Percentiles rank a stretch among this genome's conserved stretches.
phyloP scores from a whole-genome alignment of 2,888 invertebrate genomes.

The Euproctis similis region DNA sequence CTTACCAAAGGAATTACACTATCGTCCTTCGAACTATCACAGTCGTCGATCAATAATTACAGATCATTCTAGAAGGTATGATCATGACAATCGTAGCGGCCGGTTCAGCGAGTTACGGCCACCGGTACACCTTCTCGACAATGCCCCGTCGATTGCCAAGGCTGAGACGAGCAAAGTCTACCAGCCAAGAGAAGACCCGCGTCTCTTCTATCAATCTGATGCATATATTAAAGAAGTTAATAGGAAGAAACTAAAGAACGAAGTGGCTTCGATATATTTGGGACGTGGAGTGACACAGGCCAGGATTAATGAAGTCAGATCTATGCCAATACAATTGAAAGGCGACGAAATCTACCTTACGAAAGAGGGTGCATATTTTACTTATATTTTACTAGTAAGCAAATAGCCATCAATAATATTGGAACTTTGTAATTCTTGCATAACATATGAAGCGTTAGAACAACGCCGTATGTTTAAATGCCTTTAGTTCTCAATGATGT shows the following conservation, averaged over 20 bases:
- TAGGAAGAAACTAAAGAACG: conserved; percentile 44
- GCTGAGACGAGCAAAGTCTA: conserved; percentile 41
- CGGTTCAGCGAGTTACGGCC: conserved; percentile 37
- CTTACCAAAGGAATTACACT: conserved; percentile 28
- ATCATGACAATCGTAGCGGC: conserved; percentile 58
- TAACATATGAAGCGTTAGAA: too few species aligned
- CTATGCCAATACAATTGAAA: conserved; percentile 23
- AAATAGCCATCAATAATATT: too few species aligned
- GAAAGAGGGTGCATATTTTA: conserved; percentile 21
- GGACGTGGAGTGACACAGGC: conserved; percentile 46
- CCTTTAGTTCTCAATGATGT: too few species aligned
- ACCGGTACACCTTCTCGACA: conserved; percentile 34
- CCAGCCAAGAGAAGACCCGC: conserved; percentile 60
- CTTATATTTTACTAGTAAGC: background rate
- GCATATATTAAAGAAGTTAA: conserved; percentile 55
- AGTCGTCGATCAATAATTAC: conserved; percentile 30
- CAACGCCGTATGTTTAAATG: too few species aligned
- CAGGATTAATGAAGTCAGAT: conserved; percentile 22
- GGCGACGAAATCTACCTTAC: conserved; percentile 29
- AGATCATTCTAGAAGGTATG: conserved; percentile 37
- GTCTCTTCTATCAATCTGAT: conserved; percentile 62
- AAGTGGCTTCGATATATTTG: conserved; percentile 48
- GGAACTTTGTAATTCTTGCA: too few species aligned
- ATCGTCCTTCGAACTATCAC: conserved; percentile 17
- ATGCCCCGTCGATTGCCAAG: conserved; percentile 33